A percentile compares a stretch with the other conserved stretches of the same genome.
Evolutionary conservation across 2,888 invertebrate genomes (phyloP).

Genomic region (Myathropa florea): DNA sequence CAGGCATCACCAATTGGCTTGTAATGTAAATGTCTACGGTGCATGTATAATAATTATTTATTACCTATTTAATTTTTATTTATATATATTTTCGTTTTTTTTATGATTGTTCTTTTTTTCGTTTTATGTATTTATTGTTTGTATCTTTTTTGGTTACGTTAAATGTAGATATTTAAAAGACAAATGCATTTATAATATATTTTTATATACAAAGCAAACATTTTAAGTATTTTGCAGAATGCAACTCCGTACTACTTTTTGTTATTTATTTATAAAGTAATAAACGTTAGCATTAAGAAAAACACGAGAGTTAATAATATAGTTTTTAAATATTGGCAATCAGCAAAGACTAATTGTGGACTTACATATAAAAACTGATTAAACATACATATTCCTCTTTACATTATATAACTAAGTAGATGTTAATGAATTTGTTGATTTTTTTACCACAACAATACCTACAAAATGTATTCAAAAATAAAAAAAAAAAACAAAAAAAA

Average conservation of each 20-base stretch:
- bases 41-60: slow-evolving; percentile 68
- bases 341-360: slow-evolving; percentile 73
- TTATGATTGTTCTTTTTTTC: slow-evolving; percentile 44
- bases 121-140: slow-evolving; percentile 60
- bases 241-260: slow-evolving; percentile 57
- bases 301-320: slow-evolving; percentile 54
- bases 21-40: slow-evolving; percentile 74
- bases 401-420: slow-evolving; percentile 58
- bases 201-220: slow-evolving; percentile 67
- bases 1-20: slow-evolving; percentile 91
- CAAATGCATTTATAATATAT: slow-evolving; percentile 71
- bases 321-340: slow-evolving; percentile 72
- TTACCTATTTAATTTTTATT: slow-evolving; percentile 59
- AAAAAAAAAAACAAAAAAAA: slow-evolving; percentile 5
- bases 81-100: slow-evolving; percentile 38
- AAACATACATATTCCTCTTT: slow-evolving; percentile 67
- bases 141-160: slow-evolving; percentile 52
- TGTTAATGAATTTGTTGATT: slow-evolving; percentile 61
- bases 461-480: slow-evolving; percentile 28
- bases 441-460: slow-evolving; percentile 53
- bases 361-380: slow-evolving; percentile 67
- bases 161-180: slow-evolving; percentile 70
- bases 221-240: slow-evolving; percentile 59
- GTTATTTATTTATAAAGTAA: slow-evolving; percentile 70
- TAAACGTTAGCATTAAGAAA: slow-evolving; percentile 65